These are phyloP conservation scores for Spodoptera picta DNA, from an alignment of 2,888 invertebrate species.

Conservation along the genomic window DNA sequence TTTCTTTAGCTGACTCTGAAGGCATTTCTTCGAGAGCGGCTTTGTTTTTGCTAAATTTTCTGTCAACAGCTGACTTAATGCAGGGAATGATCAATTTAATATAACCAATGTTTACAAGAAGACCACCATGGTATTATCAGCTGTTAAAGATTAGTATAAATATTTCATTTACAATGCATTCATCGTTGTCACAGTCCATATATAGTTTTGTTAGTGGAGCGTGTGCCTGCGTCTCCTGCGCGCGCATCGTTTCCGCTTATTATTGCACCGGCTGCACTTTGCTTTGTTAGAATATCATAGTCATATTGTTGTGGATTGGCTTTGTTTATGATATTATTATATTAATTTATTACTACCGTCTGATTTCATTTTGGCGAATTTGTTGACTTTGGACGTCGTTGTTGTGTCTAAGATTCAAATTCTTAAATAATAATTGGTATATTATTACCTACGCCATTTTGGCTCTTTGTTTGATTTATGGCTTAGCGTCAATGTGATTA, in stretches of 20 bases:
- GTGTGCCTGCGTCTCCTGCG: constrained; percentile 51
- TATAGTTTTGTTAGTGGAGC: constrained; percentile 47
- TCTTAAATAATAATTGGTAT: too few relatives aligned
- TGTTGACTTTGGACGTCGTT: too few relatives aligned
- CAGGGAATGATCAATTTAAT: not conserved
- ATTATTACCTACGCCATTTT: not conserved
- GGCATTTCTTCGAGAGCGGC: too few relatives aligned
- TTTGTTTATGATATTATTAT: constrained; percentile 5
- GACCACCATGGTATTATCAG: constrained; percentile 34
- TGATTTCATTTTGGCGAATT: too few relatives aligned
- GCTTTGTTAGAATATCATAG: constrained; percentile 76
- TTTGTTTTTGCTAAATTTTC: too few relatives aligned
- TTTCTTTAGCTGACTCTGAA: too few relatives aligned
- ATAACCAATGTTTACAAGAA: not conserved
- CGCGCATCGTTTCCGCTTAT: constrained; percentile 76
- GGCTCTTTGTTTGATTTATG: not conserved
- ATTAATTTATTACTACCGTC: too few relatives aligned
- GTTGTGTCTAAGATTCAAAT: too few relatives aligned
- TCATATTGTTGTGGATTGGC: constrained; percentile 53
- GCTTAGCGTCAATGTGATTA: too few relatives aligned
- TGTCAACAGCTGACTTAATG: too few relatives aligned
- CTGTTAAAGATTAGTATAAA: constrained; percentile 38
- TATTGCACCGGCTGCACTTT: constrained; percentile 69
- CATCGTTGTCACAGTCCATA: constrained; percentile 49
- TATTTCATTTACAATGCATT: constrained; percentile 46